Percentiles rank a stretch among this genome's conserved stretches.
These are phyloP conservation scores for Amphipyra berbera DNA, from an alignment of 2,888 invertebrate species.

Conservation along the genomic window DNA sequence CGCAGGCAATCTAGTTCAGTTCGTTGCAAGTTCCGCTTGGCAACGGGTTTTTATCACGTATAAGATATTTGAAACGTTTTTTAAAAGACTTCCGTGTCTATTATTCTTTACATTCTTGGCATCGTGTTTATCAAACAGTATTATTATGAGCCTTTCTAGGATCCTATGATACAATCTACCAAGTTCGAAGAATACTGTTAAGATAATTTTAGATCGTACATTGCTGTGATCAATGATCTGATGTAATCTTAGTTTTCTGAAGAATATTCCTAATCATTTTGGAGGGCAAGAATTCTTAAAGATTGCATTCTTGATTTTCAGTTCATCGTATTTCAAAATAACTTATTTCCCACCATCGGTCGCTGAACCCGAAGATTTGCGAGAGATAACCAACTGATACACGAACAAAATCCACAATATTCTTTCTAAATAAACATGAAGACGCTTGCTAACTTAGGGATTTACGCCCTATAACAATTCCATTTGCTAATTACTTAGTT, in stretches of 20 bases:
- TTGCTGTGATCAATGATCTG: not conserved
- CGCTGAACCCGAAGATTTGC: not conserved
- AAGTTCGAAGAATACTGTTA: slow-evolving; percentile 2
- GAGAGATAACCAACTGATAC: not conserved
- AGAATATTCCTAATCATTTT: too few species aligned
- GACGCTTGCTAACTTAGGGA: slow-evolving; percentile 22
- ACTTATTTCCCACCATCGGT: not conserved
- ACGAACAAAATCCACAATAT: slow-evolving; percentile 2
- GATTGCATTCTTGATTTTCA: not conserved
- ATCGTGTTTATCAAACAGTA: not conserved
- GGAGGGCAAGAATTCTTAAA: too few species aligned
- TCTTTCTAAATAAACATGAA: slow-evolving; percentile 33
- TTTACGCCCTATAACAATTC: slow-evolving; percentile 49
- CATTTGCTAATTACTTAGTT: slow-evolving; percentile 57
- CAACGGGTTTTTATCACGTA: slow-evolving; percentile 30
- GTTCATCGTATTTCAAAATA: not conserved
- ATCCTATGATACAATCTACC: not conserved
- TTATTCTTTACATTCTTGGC: slow-evolving; percentile 18
- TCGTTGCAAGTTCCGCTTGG: slow-evolving; percentile 34
- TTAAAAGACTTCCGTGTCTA: not conserved
- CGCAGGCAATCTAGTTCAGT: slow-evolving; percentile 43
- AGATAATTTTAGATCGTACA: not conserved
- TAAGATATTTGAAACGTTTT: slow-evolving; percentile 8
- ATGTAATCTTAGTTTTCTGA: not conserved
- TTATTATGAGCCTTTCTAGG: not conserved